Conservation (phyloP, 2,888 invertebrate genomes). For the Nebria salina region DNA sequence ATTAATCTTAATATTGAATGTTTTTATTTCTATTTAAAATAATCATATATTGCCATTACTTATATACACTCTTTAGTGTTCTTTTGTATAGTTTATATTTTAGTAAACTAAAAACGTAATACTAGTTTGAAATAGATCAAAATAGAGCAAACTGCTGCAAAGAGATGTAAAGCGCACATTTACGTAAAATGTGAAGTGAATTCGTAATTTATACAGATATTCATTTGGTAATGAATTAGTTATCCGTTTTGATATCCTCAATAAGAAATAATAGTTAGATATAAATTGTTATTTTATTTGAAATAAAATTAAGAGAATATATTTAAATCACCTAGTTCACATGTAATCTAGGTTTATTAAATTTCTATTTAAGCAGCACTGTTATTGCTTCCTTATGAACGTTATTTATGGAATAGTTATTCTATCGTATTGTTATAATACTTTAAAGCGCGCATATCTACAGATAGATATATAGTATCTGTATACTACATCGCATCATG, state of each 20-base stretch:
- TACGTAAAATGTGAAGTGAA: background rate
- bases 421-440: conserved; percentile 12
- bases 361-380: conserved; percentile 1
- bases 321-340: conserved; percentile 8
- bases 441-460: background rate
- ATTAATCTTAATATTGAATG: no score
- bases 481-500: background rate
- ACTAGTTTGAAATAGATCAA: background rate
- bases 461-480: background rate
- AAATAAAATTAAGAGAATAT: background rate
- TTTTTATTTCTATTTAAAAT: no score
- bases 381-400: conserved; percentile 29
- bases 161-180: background rate
- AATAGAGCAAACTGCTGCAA: background rate
- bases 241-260: background rate
- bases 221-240: background rate
- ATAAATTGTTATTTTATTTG: background rate
- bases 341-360: conserved; percentile 14
- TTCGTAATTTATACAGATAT: background rate
- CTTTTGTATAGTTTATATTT: no score
- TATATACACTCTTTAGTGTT: no score
- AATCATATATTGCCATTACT: no score
- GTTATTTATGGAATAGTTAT: conserved; percentile 28
- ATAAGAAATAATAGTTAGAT: background rate
- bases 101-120: no score